A percentile compares a stretch with the other conserved stretches of the same genome.
Conservation (phyloP, 2,888 invertebrate genomes). For the Lathronympha strigana region DNA sequence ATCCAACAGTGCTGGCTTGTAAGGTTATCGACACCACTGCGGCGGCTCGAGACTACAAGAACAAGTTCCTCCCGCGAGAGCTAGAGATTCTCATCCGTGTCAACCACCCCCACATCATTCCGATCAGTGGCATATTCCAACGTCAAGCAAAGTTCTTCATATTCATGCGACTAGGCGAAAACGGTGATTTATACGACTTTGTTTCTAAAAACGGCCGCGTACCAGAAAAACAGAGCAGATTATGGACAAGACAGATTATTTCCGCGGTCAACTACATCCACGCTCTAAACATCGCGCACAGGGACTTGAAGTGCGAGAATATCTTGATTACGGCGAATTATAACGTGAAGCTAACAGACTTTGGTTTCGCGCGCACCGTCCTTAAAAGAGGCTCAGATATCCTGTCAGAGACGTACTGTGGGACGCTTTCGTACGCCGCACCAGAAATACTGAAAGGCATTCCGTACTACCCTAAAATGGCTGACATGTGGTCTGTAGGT, state of each 20-base stretch:
- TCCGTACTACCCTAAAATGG: conserved; percentile 88
- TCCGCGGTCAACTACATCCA: conserved; percentile 89
- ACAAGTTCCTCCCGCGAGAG: conserved; percentile 93
- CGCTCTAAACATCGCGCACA: conserved; percentile 89
- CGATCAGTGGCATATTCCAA: conserved; percentile 90
- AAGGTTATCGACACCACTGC: conserved; percentile 89
- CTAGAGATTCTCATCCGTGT: conserved; percentile 89
- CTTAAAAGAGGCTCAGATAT: conserved; percentile 69
- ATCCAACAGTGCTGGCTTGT: conserved; percentile 82
- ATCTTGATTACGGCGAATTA: conserved; percentile 88
- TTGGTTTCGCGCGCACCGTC: conserved; percentile 89
- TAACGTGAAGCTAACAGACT: conserved; percentile 92
- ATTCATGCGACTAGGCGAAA: conserved; percentile 90
- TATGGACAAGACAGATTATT: conserved; percentile 89
- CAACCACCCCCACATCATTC: conserved; percentile 91
- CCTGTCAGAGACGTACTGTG: conserved; percentile 92
- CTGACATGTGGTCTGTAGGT: conserved; percentile 93
- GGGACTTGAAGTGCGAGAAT: conserved; percentile 94
- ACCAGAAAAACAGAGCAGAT: conserved; percentile 86
- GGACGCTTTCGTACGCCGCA: conserved; percentile 94
- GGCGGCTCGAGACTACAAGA: conserved; percentile 90
- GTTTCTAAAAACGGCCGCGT: conserved; percentile 87
- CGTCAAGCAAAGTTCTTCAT: conserved; percentile 89
- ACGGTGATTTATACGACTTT: conserved; percentile 91
- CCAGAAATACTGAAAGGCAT: conserved; percentile 89